A percentile compares a stretch with the other conserved stretches of the same genome.
Conservation (phyloP, 2,888 invertebrate genomes). For the Mythimna loreyi region DNA sequence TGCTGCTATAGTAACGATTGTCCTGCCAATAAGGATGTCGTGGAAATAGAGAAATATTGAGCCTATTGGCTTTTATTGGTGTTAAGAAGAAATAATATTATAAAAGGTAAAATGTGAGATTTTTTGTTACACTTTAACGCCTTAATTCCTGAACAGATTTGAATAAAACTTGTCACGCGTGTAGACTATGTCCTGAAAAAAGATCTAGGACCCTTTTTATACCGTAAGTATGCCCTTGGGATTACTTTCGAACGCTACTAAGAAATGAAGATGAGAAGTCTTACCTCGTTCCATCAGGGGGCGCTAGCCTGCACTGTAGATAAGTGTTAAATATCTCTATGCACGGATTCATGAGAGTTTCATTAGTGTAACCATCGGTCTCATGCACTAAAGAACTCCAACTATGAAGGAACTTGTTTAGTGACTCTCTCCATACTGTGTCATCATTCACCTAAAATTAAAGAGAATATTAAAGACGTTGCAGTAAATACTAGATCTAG, state of each 20-base stretch:
- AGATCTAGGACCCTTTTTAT: too few species aligned
- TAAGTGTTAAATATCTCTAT: conserved; percentile 95
- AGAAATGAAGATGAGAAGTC: not conserved
- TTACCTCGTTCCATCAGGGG: conserved; percentile 94
- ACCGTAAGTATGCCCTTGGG: too few species aligned
- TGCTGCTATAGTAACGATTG: not conserved
- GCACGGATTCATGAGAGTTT: conserved; percentile 82
- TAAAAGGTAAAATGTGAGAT: too few species aligned
- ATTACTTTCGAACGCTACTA: not conserved
- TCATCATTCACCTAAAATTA: conserved; percentile 81
- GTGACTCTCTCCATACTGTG: conserved; percentile 85
- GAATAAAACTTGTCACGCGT: too few species aligned
- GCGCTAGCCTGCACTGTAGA: conserved; percentile 94
- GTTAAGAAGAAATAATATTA: too few species aligned
- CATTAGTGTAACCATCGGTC: conserved; percentile 80
- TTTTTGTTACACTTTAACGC: too few species aligned
- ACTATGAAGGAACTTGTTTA: conserved; percentile 87
- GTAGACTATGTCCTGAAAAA: too few species aligned
- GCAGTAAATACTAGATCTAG: not conserved
- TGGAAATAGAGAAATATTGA: not conserved
- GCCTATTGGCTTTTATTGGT: too few species aligned
- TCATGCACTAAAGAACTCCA: conserved; percentile 88
- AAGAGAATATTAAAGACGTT: not conserved
- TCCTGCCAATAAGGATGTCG: not conserved
- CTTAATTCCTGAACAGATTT: too few species aligned